phyloP scores from a whole-genome alignment of 2,113 vertebrate genomes.

The Xerus inauris region DNA sequence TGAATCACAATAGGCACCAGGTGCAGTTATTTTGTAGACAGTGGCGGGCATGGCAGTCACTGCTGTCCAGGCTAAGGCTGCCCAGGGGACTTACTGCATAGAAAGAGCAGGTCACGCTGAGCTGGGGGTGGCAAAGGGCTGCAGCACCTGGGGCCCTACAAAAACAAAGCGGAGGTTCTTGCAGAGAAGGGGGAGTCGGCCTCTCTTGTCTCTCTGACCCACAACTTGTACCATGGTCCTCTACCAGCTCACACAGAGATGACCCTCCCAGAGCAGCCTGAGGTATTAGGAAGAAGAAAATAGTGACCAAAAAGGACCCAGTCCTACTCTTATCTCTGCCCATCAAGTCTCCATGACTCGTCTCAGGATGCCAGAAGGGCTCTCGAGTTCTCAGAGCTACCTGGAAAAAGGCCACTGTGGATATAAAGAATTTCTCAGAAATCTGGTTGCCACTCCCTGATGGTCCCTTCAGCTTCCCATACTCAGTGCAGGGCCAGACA shows the following conservation, averaged over 20 bases:
- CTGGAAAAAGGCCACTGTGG: too few species aligned
- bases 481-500: rapidly evolving
- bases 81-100: conserved; percentile 41
- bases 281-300: neutral
- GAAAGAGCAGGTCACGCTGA: neutral
- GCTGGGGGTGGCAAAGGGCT: neutral
- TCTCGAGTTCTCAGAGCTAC: neutral
- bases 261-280: rapidly evolving
- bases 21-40: neutral
- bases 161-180: neutral
- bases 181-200: rapidly evolving
- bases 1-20: neutral
- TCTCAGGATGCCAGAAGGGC: neutral
- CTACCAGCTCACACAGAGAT: neutral
- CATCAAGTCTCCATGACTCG: neutral
- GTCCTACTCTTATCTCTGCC: neutral
- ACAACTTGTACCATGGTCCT: rapidly evolving
- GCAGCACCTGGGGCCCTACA: rapidly evolving
- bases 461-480: neutral
- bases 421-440: neutral
- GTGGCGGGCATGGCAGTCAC: neutral
- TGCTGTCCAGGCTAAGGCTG: neutral
- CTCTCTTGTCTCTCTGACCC: neutral
- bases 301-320: neutral
- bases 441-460: rapidly evolving